These are phyloP conservation scores for Peromyscus leucopus DNA, from an alignment of 2,113 vertebrate genomes.

Conservation along the genomic window DNA sequence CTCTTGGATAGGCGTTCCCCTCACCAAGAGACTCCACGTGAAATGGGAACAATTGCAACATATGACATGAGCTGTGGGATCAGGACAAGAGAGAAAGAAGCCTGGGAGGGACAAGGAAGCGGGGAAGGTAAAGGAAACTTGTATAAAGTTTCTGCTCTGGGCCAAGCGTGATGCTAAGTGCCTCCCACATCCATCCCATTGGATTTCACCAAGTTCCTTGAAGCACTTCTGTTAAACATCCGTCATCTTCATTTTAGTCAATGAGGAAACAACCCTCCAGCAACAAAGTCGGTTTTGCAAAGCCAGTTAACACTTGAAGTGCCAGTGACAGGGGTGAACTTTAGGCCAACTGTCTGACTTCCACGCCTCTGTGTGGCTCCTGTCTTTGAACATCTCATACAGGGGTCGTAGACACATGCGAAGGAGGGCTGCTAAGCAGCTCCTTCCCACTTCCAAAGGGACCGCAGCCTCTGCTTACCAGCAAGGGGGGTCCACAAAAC, in stretches of 20 bases:
- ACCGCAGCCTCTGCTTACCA: not conserved
- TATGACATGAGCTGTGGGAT: fast-evolving
- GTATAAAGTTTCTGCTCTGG: not conserved
- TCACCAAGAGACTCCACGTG: not conserved
- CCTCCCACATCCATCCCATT: not conserved
- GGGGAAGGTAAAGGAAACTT: not conserved
- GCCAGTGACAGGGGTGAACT: not conserved
- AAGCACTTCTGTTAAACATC: not conserved
- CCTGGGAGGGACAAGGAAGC: fast-evolving
- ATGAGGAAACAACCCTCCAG: not conserved
- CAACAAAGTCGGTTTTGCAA: not conserved
- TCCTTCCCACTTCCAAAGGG: not conserved
- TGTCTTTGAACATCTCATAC: not conserved
- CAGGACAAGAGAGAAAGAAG: not conserved
- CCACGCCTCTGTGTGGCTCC: not conserved
- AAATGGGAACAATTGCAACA: too few species aligned
- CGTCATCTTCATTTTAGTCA: not conserved
- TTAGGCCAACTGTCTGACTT: not conserved
- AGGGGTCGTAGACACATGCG: not conserved
- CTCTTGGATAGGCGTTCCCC: not conserved
- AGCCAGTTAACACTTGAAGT: not conserved
- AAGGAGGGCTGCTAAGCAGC: not conserved
- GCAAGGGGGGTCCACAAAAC: not conserved
- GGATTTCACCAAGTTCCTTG: not conserved
- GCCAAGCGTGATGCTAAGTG: not conserved